Evolutionary conservation across 2,797 vertebrate genomes (phyloP).

Genomic region (Poeciliopsis infans): DNA sequence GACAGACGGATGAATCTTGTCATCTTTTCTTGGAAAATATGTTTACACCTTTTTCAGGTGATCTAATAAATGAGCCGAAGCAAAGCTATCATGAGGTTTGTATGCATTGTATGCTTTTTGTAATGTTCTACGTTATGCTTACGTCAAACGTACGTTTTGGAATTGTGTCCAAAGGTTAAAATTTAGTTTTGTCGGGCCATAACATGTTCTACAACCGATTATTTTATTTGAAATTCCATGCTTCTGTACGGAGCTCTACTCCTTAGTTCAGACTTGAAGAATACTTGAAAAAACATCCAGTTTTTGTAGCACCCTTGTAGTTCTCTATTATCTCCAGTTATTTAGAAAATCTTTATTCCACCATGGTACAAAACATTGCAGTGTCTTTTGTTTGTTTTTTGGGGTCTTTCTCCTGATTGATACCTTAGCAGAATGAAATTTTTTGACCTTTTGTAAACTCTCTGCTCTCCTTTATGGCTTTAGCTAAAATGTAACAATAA

Average conservation of each 20-base stretch:
- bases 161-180: neutral
- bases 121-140: neutral
- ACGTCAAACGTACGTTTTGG: neutral
- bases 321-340: neutral
- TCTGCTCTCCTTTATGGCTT: neutral
- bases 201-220: neutral
- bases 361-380: neutral
- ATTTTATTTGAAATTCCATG: neutral
- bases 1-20: no score
- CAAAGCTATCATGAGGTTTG: no score
- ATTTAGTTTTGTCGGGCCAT: neutral
- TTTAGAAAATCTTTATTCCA: neutral
- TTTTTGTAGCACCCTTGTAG: neutral
- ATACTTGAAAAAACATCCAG: neutral
- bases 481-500: neutral
- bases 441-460: neutral
- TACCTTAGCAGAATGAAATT: neutral
- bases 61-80: no score
- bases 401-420: neutral
- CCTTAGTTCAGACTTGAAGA: neutral
- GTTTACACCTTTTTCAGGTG: no score
- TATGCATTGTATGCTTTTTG: neutral
- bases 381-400: neutral
- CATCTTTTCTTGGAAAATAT: no score
- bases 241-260: neutral